phyloP scores from a whole-genome alignment of 2,797 vertebrate genomes.

The Coendou prehensilis region DNA sequence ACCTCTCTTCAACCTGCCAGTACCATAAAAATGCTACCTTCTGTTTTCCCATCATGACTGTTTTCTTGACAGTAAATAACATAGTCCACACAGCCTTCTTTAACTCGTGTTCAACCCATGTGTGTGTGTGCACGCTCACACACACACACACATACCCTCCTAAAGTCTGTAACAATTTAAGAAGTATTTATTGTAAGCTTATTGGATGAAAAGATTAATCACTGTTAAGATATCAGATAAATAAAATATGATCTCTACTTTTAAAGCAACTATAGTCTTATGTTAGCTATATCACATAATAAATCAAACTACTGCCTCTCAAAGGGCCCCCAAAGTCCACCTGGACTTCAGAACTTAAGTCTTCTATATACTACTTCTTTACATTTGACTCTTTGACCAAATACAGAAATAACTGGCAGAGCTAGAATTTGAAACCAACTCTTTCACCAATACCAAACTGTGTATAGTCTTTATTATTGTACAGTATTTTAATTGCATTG shows the following conservation, averaged over 20 bases:
- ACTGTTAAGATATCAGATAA: conserved; percentile 21
- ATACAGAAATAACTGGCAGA: background rate
- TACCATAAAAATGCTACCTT: background rate
- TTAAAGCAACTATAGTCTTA: background rate
- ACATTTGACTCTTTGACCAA: background rate
- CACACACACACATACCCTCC: background rate
- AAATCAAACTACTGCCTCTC: background rate
- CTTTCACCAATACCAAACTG: background rate
- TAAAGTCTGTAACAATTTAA: background rate
- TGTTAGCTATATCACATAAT: background rate
- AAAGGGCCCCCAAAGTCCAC: background rate
- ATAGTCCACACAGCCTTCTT: background rate
- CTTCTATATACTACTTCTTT: background rate
- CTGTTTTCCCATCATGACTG: background rate
- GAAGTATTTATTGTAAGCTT: background rate
- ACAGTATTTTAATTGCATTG: conserved; percentile 29
- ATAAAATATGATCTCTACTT: background rate
- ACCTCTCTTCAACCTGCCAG: background rate
- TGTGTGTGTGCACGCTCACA: background rate
- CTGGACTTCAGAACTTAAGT: background rate
- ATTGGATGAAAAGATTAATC: background rate
- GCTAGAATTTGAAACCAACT: background rate
- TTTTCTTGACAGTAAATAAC: background rate
- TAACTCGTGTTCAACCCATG: background rate
- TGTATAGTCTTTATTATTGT: background rate